Conservation (phyloP, 92 coral and sea anemone genomes). For the Zoanthus sociatus region DNA sequence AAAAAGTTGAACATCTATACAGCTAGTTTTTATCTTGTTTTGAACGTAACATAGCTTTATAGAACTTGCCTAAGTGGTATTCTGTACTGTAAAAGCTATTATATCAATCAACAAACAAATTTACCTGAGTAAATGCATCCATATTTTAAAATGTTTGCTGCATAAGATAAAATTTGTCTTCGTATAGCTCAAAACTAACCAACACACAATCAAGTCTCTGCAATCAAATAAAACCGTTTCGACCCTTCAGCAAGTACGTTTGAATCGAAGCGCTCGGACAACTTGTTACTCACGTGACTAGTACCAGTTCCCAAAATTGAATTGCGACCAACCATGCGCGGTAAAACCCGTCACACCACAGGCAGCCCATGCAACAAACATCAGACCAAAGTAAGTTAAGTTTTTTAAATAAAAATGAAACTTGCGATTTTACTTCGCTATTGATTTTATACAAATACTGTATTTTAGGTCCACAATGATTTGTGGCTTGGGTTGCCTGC, state of each 20-base stretch:
- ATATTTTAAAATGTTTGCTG: conserved; percentile 10
- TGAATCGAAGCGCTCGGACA: conserved; percentile 78
- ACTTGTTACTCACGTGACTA: conserved; percentile 70
- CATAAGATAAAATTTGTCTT: conserved; percentile 17
- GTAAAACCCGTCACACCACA: no score
- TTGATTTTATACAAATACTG: no score
- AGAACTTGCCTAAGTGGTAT: not conserved
- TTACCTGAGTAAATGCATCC: conserved; percentile 49
- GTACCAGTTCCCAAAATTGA: conserved; percentile 13
- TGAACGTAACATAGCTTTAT: not conserved
- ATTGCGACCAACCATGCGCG: not conserved
- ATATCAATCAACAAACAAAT: not conserved
- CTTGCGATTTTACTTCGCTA: no score
- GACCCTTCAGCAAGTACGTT: conserved; percentile 49
- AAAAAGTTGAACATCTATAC: not conserved
- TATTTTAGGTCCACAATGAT: no score
- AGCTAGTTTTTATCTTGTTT: not conserved
- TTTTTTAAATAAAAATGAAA: no score
- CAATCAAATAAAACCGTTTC: conserved; percentile 72
- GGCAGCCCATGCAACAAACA: no score
- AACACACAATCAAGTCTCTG: conserved; percentile 24
- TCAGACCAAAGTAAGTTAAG: no score
- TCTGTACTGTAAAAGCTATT: not conserved
- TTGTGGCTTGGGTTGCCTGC: no score
- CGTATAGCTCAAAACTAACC: not conserved